These are phyloP conservation scores for Ormyrus rosae DNA, from an alignment of 2,888 invertebrate species.

Conservation along the genomic window DNA sequence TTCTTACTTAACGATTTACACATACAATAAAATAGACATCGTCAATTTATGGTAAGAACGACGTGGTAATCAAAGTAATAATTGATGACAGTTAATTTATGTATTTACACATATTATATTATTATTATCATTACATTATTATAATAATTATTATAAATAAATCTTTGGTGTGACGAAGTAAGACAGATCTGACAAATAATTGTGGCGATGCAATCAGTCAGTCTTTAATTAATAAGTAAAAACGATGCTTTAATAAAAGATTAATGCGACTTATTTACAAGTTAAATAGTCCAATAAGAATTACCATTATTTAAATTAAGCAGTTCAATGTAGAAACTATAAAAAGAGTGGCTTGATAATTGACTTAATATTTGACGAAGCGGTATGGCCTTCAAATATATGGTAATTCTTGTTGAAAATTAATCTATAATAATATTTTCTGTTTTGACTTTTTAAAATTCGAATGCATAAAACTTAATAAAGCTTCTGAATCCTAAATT, in stretches of 20 bases:
- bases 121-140: slow-evolving; percentile 29
- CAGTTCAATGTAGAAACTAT: background rate
- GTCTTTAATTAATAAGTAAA: slow-evolving; percentile 26
- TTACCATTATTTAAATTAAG: background rate
- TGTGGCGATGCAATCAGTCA: slow-evolving; percentile 19
- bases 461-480: too few species aligned
- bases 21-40: slow-evolving; percentile 46
- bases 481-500: background rate
- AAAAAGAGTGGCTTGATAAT: background rate
- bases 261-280: slow-evolving; percentile 15
- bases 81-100: slow-evolving; percentile 26
- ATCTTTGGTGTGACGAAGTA: slow-evolving; percentile 55
- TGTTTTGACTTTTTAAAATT: too few species aligned
- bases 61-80: slow-evolving; percentile 38
- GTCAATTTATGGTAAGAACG: slow-evolving; percentile 35
- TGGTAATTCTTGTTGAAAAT: background rate
- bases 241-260: background rate
- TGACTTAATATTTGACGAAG: background rate
- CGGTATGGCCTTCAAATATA: background rate
- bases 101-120: slow-evolving; percentile 46
- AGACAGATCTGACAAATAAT: slow-evolving; percentile 33
- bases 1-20: slow-evolving; percentile 38
- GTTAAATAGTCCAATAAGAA: background rate
- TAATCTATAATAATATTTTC: too few species aligned
- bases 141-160: slow-evolving; percentile 49